Evolutionary conservation across 2,888 invertebrate genomes (phyloP), one percentile per base, ranked within the genome.

Genomic region (Scaeva pyrastri): DNA sequence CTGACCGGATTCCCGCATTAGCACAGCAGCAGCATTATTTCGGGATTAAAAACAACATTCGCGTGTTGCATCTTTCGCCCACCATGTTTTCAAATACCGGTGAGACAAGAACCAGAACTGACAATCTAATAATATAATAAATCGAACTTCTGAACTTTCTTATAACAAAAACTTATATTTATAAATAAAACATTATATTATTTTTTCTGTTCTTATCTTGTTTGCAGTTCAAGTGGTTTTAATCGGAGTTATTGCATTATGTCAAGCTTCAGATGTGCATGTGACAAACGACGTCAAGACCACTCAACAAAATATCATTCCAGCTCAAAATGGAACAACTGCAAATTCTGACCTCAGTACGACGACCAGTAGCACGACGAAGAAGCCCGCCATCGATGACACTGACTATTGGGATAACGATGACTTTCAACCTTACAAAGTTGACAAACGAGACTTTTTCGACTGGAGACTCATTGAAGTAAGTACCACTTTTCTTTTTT

Each of bases 381-480:
- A 50, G 55, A 50, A 77, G 1, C 68, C 73, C 4, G 16, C 39
- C 6, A 77, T 74, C 19, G 56, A 90, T 52, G 90, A 89, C 88
- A 86, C 88, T 50, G 89, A 90, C 36, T 89, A 89, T 71, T 89
- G 89, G 86, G 91, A 92, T 75, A 89, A 88, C 36, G 91, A 90
- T 75, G 88, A 90, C 39, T 92, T 91, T 88, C 90, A 92, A 12
- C 92, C 92, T 11, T 92, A 90, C 78, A 89, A 90, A 68, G 90
- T 90, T 72, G 91, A 92, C 70, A 89, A 89, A 10, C 91, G 94
- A 87, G 95, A 96, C 88, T 92, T 92, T 71, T 96, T 96, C 89
- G 96, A 96, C 79, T 96, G 95, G 95, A 93, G 93, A 66, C 90
- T 96, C 23, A 93, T 95, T 19, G 95, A 95, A 93, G 94, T 95